phyloP scores from a whole-genome alignment of 2,113 vertebrate genomes.

The Pelmatolapia mariae region DNA sequence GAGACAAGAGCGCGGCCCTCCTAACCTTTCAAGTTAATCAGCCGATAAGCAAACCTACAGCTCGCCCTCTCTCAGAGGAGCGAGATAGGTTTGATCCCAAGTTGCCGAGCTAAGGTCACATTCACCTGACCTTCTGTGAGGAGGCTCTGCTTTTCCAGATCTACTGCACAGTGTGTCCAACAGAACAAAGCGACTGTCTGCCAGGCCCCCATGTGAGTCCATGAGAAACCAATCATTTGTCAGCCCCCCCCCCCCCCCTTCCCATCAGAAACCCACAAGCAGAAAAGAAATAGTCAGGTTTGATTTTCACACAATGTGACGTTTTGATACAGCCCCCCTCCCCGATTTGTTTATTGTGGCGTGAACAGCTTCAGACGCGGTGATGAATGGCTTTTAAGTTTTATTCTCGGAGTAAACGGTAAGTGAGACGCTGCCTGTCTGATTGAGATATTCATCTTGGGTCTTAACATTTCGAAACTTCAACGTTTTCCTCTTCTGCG shows the following conservation, averaged over 20 bases:
- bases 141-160: not conserved
- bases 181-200: not conserved
- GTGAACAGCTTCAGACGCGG: not conserved
- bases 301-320: not conserved
- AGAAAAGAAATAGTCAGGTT: not conserved
- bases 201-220: not conserved
- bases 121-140: constrained; percentile 30
- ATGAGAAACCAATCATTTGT: not conserved
- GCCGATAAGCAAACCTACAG: constrained; percentile 40
- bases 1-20: constrained; percentile 52
- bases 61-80: constrained; percentile 18
- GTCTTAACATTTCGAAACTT: not conserved
- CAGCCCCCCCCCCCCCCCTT: not conserved
- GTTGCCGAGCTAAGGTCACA: constrained; percentile 36
- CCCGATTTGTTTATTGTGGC: not conserved
- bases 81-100: not conserved
- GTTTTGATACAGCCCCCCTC: not conserved
- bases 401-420: not conserved
- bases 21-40: constrained; percentile 73
- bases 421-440: constrained; percentile 3
- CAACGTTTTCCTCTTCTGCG: not conserved
- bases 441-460: not conserved
- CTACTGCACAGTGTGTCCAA: not conserved
- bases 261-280: not conserved
- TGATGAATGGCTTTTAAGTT: not conserved